Percentiles rank a stretch among this genome's conserved stretches.
Evolutionary conservation across 2,888 invertebrate species (phyloP).

Genomic region (Lasioglossum oenotherae): DNA sequence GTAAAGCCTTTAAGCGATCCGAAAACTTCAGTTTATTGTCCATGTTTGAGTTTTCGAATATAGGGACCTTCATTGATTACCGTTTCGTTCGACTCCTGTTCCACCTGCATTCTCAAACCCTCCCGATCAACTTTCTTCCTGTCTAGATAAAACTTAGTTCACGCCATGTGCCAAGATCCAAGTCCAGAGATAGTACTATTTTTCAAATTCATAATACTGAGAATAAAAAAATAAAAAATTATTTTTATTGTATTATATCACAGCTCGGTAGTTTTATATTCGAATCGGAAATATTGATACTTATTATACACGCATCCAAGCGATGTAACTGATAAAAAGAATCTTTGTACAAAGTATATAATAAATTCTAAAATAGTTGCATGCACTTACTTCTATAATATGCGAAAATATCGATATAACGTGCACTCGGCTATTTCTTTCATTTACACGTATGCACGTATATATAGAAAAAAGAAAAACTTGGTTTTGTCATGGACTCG

Average conservation of each 20-base stretch:
- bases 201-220: constrained; percentile 66
- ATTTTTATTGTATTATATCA: constrained; percentile 66
- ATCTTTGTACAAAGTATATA: constrained; percentile 48
- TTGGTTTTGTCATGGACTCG: constrained; percentile 59
- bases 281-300: constrained; percentile 32
- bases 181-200: constrained; percentile 54
- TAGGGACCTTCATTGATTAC: constrained; percentile 80
- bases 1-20: constrained; percentile 84
- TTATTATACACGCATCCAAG: constrained; percentile 11
- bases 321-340: constrained; percentile 33
- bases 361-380: constrained; percentile 60
- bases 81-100: constrained; percentile 65
- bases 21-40: constrained; percentile 85
- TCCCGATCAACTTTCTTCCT: constrained; percentile 70
- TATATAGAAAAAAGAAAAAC: constrained; percentile 42
- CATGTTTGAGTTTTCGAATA: constrained; percentile 80
- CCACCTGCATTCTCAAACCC: constrained; percentile 80
- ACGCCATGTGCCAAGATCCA: constrained; percentile 72
- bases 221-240: constrained; percentile 64
- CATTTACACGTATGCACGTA: constrained; percentile 51
- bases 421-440: constrained; percentile 22
- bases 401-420: constrained; percentile 39
- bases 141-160: constrained; percentile 71
- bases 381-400: constrained; percentile 28
- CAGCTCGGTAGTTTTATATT: constrained; percentile 53